Base-by-base conservation (phyloP, 2,113 vertebrate genomes). In the Cyanoramphus novaezelandiae region DNA sequence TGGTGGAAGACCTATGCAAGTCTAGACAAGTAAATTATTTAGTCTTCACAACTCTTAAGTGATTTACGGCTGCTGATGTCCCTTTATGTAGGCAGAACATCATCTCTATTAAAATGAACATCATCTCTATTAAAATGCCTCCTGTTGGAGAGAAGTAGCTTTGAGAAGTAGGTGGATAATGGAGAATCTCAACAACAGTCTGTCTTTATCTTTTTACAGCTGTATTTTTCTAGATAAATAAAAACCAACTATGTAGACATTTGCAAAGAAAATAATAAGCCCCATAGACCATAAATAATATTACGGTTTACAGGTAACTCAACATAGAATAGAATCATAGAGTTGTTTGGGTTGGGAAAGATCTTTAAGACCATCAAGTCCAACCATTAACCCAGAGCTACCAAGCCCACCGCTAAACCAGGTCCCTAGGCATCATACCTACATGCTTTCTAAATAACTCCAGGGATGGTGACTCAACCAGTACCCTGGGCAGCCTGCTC, bases 1-100 rank as follows among this genome's bases (percentile, higher is more conserved):
- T 2, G 31, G 76, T 9, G 53, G 65, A 50, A 72, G 70, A 18
- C 6, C 18, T 7, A 1, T 0, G 1, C 37, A 16, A 78, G 39
- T 25, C 33, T 17, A 28, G 46, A 11, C 28, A 55, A 76, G 47
- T 18, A 17, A 71, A 67, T 72, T 29, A 63, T 23, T 67, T 25
- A 44, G 28, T 60, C 41, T 35, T 64, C 47, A 43, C 17, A 43
- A 3, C 13, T 35, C n/a, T 9, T 17, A 14, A 46, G 41, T 28
- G 46, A 62, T 62, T 62, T 57, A 71, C 15, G 68, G 64, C 57
- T 55, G 33, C 46, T n/a, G 17, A 67, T 67, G 33, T 23, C 41
- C 46, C 68, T 65, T 70, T 47, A 11, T 3, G 27, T 0, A 65
- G 75, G n/a, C 33, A 59, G 43, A 41, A 28, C 47, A 35, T 5